A percentile compares a stretch with the other conserved stretches of the same genome.
phyloP scores from a whole-genome alignment of 2,888 invertebrate genomes.

The Beris chalybata region DNA sequence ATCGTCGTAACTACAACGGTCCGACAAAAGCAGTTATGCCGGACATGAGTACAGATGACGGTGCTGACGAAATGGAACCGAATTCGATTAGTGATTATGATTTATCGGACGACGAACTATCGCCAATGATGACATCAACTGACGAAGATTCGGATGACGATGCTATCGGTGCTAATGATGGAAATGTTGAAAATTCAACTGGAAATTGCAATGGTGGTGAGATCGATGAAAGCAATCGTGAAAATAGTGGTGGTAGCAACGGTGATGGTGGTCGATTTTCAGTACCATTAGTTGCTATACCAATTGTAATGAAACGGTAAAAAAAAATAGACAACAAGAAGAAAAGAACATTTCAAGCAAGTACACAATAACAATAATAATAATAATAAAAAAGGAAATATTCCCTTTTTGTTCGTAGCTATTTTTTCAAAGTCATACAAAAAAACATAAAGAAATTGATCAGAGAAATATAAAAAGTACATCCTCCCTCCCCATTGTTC shows the following conservation, averaged over 20 bases:
- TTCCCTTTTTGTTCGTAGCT: neutral
- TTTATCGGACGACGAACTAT: conserved; percentile 36
- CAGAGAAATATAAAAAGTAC: conserved; percentile 1
- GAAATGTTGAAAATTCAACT: neutral
- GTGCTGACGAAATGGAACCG: conserved; percentile 33
- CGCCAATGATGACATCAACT: conserved; percentile 38
- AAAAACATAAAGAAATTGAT: conserved; percentile 3
- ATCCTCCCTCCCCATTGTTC: too few relatives aligned
- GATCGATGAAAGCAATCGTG: conserved; percentile 16
- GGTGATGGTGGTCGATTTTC: conserved; percentile 21
- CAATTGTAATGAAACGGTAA: conserved; percentile 37
- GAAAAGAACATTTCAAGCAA: conserved; percentile 2
- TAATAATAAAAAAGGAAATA: conserved; percentile 8
- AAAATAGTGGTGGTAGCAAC: conserved; percentile 15
- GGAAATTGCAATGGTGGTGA: neutral
- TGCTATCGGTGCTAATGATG: conserved; percentile 16
- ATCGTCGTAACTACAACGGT: conserved; percentile 1
- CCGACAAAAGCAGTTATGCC: conserved; percentile 21
- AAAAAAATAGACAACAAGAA: neutral
- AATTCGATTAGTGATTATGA: conserved; percentile 39
- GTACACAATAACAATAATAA: neutral
- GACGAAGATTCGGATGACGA: conserved; percentile 35
- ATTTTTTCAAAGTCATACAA: conserved; percentile 4
- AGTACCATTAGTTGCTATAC: conserved; percentile 35
- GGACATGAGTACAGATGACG: conserved; percentile 12